Conservation (phyloP, 1,140 invertebrate genomes). For the Euwallacea fornicatus region DNA sequence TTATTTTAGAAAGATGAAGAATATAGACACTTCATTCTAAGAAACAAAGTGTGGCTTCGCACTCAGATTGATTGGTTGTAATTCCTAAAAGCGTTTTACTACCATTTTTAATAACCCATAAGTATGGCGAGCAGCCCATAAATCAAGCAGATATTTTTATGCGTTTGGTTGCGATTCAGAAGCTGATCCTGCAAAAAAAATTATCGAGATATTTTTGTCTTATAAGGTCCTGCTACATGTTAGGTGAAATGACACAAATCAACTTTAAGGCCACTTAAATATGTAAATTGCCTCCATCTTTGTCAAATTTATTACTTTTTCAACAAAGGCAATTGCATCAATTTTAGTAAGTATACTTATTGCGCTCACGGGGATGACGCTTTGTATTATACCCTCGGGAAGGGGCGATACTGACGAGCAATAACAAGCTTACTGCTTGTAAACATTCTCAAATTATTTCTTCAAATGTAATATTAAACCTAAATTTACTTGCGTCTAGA, state of each 20-base stretch:
- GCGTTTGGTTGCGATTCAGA: not conserved
- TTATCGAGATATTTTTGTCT: no score
- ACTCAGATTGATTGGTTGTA: constrained; percentile 11
- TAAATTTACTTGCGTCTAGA: not conserved
- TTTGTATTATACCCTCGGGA: constrained; percentile 9
- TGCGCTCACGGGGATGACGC: constrained; percentile 1
- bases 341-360: not conserved
- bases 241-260: no score
- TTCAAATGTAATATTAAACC: not conserved
- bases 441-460: no score
- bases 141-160: constrained; percentile 8
- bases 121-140: not conserved
- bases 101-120: constrained; percentile 10
- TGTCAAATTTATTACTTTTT: not conserved
- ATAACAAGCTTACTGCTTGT: constrained; percentile 5
- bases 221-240: no score
- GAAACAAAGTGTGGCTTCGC: constrained; percentile 10
- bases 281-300: not conserved
- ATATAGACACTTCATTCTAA: constrained; percentile 5
- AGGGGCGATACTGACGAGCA: not conserved
- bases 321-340: not conserved
- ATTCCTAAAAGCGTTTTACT: constrained; percentile 16
- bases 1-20: not conserved
- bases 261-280: not conserved
- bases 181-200: not conserved